Base-by-base conservation (phyloP, 2,797 vertebrate species). In the Lindbergichthys nudifrons region DNA sequence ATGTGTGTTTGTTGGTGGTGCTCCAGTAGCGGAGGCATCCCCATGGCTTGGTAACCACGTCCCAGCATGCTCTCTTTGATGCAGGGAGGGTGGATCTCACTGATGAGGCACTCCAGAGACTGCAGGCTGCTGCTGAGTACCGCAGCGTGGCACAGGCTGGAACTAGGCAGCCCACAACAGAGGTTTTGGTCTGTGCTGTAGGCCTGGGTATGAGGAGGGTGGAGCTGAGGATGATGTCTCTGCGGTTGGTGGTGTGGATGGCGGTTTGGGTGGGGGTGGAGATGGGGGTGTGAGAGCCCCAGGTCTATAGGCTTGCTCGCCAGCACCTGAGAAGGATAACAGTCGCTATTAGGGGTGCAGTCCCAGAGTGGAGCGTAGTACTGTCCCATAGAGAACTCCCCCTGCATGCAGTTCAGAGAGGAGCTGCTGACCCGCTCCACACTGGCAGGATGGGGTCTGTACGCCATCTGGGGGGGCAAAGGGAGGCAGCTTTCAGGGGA, bases 11-110 rank as follows among this genome's bases (percentile, higher is more conserved):
- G 96, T 92, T 96, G 92, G 63, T 92, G 89, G 84, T 97, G 96
- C 93, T 98, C 97, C 80, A 97, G 93, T 70, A 97, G 95, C 82
- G 94, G 94, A 72, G 97, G 96, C 93, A 97, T 96, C 14, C 96
- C 96, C 91, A 96, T 94, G 2, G 96, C 97, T 90, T 98, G 96
- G 47, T 98, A 98, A 88, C 97, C 97, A 30, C 96, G 97, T 88
- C 98, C 98, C 93, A 99, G 93, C 98, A 99, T 99, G 93, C 96
- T 94, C 93, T 99, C 97, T 92, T 98, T 99, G 95, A 99, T 99
- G 95, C 98, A 99, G 85, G 97, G 97, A 0, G 98, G 98, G 85
- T 96, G 97, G 92, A 99, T 97, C 94, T 98, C 97, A 45, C 97
- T 98, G 95, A 99, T 98, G 94, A 99, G 97, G 94, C 97, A 97